These are phyloP conservation scores for Noturus placidus DNA, from an alignment of 2,113 vertebrate species.

Conservation along the genomic window DNA sequence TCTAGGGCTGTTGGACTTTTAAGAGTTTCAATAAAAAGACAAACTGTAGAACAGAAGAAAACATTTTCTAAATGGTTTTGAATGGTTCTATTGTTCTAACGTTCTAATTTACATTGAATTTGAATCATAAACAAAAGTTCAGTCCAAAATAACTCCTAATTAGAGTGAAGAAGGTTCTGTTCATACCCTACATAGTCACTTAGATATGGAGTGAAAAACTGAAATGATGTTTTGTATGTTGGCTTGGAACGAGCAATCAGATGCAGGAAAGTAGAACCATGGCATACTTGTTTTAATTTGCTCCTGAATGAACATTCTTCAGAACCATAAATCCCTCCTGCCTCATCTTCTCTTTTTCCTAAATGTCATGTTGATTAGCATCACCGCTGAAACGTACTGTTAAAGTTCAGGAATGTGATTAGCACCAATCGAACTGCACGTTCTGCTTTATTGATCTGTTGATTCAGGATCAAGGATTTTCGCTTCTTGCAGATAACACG, in stretches of 20 bases:
- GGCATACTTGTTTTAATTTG: background rate
- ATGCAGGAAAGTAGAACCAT: background rate
- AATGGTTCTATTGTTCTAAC: too few relatives aligned
- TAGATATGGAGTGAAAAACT: background rate
- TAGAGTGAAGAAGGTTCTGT: background rate
- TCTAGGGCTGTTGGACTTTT: background rate
- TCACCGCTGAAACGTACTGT: background rate
- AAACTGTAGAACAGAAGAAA: background rate
- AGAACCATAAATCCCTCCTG: background rate
- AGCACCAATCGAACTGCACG: background rate
- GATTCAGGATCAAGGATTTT: constrained; percentile 16
- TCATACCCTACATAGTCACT: background rate
- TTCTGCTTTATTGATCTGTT: constrained; percentile 4
- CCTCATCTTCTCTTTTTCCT: background rate
- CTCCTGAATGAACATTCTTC: background rate
- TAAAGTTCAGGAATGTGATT: constrained; percentile 9
- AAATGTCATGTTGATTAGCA: constrained; percentile 10
- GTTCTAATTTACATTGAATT: background rate
- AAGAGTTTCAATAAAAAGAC: background rate
- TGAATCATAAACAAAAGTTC: background rate
- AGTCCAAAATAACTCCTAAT: background rate
- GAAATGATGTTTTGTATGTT: background rate
- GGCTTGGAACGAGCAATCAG: background rate
- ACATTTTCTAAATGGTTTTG: background rate
- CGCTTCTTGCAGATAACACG: background rate